Base-by-base conservation (phyloP, 2,888 invertebrate species). In the Calliopum simillimum region DNA sequence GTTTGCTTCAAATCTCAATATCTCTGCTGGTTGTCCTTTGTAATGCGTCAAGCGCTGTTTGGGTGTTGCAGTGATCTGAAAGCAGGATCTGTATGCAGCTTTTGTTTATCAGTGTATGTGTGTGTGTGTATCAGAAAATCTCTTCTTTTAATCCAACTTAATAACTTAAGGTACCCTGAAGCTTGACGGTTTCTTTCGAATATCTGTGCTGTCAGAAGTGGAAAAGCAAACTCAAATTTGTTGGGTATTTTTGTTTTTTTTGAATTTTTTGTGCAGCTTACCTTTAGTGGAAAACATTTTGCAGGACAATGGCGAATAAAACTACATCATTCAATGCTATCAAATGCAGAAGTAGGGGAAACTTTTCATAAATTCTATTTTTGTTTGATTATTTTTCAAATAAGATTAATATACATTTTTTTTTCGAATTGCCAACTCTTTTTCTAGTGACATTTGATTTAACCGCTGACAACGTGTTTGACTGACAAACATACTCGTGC, bases 1-100 rank as follows among this genome's bases (percentile, higher is more conserved):
- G 49, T 51, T 65, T 25, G 55, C 44, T 23, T 49, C 65, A 44
- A 65, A 56, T 65, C 65, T 51, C 70, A 59, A 61, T 61, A 66
- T 59, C 61, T 46, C 64, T 49, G 59, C 51, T 65, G 58, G 65
- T 51, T 41, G 23, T 70, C 49, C 65, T 70, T 69, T 70, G 69
- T 56, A 47, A 53, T 63, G 61, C 68, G 11, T 33, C 12, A 19
- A 3, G 53, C 16, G 25, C 23, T 13, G 25, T 19, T 51, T 33
- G 25, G 13, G 33, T 21, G 55, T 8, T 8, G 8, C 33, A 65
- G 44, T 46, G 53, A 16, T 25, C 55, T 11, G 44, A 65, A 44
- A 23, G 14, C 55, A 16, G 64, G 51, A 64, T 64, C 41, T 59
- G 46, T 46, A 68, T 21, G 44, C 33, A 51, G 44, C 13, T 53